phyloP scores from a whole-genome alignment of 2,113 vertebrate species.

The Tetrax tetrax region DNA sequence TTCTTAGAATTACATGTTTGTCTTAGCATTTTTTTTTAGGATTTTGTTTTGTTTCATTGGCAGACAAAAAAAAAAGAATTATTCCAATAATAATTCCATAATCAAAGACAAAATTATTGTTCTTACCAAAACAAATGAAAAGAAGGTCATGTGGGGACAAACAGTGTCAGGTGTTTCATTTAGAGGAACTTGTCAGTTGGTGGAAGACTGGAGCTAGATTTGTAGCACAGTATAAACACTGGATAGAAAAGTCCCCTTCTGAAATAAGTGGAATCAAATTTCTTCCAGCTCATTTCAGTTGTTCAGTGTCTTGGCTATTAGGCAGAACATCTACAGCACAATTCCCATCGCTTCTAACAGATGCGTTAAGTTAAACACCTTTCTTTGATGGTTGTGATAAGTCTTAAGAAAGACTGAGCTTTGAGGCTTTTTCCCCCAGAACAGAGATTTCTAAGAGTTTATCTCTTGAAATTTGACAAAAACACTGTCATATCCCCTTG shows the following conservation, averaged over 20 bases:
- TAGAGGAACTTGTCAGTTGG: not conserved
- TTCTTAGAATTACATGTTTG: not conserved
- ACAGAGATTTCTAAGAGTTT: not conserved
- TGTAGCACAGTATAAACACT: rapidly evolving
- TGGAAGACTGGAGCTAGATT: not conserved
- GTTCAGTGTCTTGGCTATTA: not conserved
- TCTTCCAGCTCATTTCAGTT: not conserved
- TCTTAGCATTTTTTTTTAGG: not conserved
- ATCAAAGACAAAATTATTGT: not conserved
- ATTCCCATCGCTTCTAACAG: not conserved
- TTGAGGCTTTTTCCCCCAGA: not conserved
- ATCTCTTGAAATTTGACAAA: not conserved
- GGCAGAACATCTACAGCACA: not conserved
- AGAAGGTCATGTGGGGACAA: not conserved
- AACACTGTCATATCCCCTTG: not conserved
- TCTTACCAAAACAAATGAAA: not conserved
- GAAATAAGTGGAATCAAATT: not conserved
- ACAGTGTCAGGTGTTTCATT: not conserved
- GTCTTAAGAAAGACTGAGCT: not conserved
- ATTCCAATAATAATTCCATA: not conserved
- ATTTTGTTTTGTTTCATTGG: not conserved
- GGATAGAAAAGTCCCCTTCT: not conserved
- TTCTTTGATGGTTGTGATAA: not conserved
- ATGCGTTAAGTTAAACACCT: not conserved
- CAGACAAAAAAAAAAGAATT: not conserved